Evolutionary conservation across 2,113 vertebrate genomes (phyloP), one percentile per base, ranked within the genome.

Genomic region (Clarias gariepinus): DNA sequence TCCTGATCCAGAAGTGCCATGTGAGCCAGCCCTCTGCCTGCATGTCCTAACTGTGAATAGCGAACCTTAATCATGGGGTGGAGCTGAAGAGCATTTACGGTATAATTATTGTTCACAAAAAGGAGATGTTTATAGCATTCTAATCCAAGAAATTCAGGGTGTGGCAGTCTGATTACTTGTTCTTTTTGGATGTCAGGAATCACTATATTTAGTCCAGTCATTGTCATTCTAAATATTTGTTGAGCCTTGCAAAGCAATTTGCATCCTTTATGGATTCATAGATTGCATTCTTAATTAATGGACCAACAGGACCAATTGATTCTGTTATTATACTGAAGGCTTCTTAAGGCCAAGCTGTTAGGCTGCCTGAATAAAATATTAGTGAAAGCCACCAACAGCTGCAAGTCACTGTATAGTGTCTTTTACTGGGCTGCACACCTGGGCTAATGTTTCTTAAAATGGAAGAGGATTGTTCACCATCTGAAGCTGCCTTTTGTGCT

Each of bases 1-100:
- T 84, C 77, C 89, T 87, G 83, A 81, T 52, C 47, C 84, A 83
- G 79, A 69, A 83, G 57, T 33, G 18, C 30, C 55, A 30, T 64
- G 58, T 11, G 60, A 61, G 23, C 52, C 0, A 76, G 66, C 36
- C 47, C 83, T 79, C 11, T 79, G 77, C 81, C 60, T 64, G 68
- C 91, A 88, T 87, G 74, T 90, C 68, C 86, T 77, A 57, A 61
- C 21, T 0, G 53, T 74, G 83, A 83, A 89, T 79, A 82, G 85
- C 21, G 15, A 64, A 76, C 23, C 85, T 78, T 61, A 90, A 69
- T 86, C 71, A 86, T 11, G 30, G 63, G 85, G 80, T 85, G 52
- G 73, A 76, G 5, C 36, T 28, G 15, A 0, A 57, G 21, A 68
- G 53, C 36, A 28, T 41, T 85, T 1, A 0, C 73, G 28, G 78